Evolutionary conservation across 1,140 invertebrate genomes (phyloP).

Genomic region (Aporrectodea caliginosa): DNA sequence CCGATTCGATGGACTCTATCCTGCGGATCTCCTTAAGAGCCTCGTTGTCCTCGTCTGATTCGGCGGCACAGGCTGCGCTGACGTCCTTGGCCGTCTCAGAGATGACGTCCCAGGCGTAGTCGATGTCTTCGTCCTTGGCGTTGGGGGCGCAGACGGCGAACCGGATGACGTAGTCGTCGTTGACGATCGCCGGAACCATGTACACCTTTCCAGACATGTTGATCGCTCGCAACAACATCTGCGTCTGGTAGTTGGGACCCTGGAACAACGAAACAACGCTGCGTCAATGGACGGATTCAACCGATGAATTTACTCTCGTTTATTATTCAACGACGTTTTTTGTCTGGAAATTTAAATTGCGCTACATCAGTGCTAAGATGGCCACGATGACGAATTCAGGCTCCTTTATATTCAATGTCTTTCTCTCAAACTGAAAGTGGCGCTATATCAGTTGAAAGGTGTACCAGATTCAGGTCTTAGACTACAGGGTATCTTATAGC

Average conservation of each 20-base stretch:
- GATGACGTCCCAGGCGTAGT: slow-evolving; percentile 85
- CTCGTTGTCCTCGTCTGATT: slow-evolving; percentile 10
- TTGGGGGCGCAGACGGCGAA: slow-evolving; percentile 85
- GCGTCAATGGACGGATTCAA: too few species aligned
- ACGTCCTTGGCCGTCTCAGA: slow-evolving; percentile 21
- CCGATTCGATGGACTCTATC: slow-evolving; percentile 14
- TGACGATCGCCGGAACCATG: slow-evolving; percentile 89
- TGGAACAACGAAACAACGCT: slow-evolving; percentile 53
- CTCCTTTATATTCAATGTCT: too few species aligned
- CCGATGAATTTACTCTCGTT: too few species aligned
- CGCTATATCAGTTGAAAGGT: too few species aligned
- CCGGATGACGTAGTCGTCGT: slow-evolving; percentile 82
- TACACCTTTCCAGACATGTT: slow-evolving; percentile 95
- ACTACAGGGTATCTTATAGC: too few species aligned
- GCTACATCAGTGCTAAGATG: too few species aligned
- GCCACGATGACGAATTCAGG: too few species aligned
- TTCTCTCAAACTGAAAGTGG: too few species aligned
- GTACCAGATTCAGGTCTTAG: too few species aligned
- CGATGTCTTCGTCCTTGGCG: slow-evolving; percentile 80
- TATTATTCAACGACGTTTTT: too few species aligned
- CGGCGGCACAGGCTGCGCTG: slow-evolving; percentile 1
- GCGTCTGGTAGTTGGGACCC: slow-evolving; percentile 84
- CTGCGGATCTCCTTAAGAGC: slow-evolving; percentile 4
- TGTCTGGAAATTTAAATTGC: too few species aligned
- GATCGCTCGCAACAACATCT: slow-evolving; percentile 86